Conservation (phyloP, 2,797 vertebrate genomes). For the Paramormyrops hopkinsi region DNA sequence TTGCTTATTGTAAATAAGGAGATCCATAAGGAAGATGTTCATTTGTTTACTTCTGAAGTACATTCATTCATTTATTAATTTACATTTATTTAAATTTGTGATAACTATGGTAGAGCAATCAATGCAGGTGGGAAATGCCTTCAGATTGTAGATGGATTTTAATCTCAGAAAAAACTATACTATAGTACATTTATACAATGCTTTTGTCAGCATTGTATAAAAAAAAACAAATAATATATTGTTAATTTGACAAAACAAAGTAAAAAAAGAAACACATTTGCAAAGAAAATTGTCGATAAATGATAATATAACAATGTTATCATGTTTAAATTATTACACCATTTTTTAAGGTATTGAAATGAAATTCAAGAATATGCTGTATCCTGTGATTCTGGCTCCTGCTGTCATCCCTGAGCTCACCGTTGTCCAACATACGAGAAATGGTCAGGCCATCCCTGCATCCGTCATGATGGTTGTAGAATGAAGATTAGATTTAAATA, state of each 20-base stretch:
- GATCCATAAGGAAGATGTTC: neutral
- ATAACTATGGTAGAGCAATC: neutral
- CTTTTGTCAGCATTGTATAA: neutral
- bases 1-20: neutral
- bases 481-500: neutral
- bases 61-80: neutral
- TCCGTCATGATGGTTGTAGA: neutral
- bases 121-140: neutral
- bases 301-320: neutral
- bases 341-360: conserved; percentile 77
- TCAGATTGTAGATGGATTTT: neutral
- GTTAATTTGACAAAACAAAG: neutral
- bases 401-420: conserved; percentile 77
- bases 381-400: conserved; percentile 81
- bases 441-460: conserved; percentile 59
- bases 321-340: conserved; percentile 18
- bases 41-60: neutral
- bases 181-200: neutral
- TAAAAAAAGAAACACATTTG: neutral
- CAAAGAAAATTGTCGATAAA: neutral
- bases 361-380: conserved; percentile 85
- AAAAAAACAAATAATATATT: neutral
- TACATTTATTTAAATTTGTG: neutral
- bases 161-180: neutral
- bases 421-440: conserved; percentile 56